A percentile compares a stretch with the other conserved stretches of the same genome.
phyloP scores from a whole-genome alignment of 1,140 invertebrate genomes.

The Octopus bimaculoides region DNA sequence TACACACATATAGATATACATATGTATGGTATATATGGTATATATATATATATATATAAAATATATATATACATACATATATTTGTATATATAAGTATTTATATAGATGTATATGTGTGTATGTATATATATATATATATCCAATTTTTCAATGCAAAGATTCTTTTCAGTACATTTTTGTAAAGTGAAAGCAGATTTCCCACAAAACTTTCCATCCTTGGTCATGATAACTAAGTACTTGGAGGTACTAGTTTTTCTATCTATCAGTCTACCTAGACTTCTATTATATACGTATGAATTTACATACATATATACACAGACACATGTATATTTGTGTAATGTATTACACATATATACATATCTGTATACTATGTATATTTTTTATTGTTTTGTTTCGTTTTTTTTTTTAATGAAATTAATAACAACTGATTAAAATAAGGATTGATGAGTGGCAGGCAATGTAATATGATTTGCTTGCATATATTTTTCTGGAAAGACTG shows the following conservation, averaged over 20 bases:
- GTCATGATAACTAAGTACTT: background rate
- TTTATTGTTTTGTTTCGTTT: background rate
- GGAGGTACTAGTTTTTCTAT: background rate
- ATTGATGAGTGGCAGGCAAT: background rate
- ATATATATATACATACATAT: no score
- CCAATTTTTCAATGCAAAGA: background rate
- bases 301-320: background rate
- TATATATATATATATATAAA: background rate
- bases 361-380: background rate
- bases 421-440: background rate
- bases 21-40: background rate
- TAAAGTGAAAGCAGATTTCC: slow-evolving; percentile 3
- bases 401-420: background rate
- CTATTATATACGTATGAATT: background rate
- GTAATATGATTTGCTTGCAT: background rate
- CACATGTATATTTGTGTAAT: background rate
- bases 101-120: background rate
- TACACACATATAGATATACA: background rate
- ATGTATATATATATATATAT: background rate
- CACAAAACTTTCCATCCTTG: background rate
- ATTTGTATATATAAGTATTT: background rate
- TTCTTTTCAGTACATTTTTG: slow-evolving; percentile 6
- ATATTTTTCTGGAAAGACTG: background rate
- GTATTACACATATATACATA: background rate
- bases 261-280: background rate